phyloP scores from a whole-genome alignment of 2,888 invertebrate species.

The Archips crataeganus region DNA sequence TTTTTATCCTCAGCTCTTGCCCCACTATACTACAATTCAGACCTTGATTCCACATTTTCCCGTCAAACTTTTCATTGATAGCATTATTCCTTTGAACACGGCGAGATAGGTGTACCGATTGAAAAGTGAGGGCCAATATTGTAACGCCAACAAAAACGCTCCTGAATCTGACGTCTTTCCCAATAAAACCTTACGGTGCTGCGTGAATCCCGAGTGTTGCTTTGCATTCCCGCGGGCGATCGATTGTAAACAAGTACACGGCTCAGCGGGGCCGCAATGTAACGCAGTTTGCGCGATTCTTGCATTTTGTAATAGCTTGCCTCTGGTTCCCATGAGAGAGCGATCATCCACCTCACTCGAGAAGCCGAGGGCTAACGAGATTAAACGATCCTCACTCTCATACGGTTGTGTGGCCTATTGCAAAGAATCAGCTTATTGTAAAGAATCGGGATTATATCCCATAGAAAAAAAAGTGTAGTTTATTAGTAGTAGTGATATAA shows the following conservation, averaged over 20 bases:
- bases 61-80: not conserved
- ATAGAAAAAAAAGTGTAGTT: too few species aligned
- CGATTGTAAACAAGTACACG: not conserved
- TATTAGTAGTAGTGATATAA: too few species aligned
- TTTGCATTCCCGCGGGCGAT: not conserved
- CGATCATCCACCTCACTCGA: slow-evolving; percentile 8
- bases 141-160: not conserved
- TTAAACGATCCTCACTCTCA: not conserved
- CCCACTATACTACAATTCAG: not conserved
- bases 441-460: not conserved
- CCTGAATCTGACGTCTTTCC: not conserved
- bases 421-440: not conserved
- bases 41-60: not conserved
- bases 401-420: not conserved
- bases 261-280: not conserved
- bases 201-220: not conserved
- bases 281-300: not conserved
- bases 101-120: not conserved
- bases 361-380: not conserved
- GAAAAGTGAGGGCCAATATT: not conserved
- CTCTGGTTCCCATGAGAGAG: not conserved
- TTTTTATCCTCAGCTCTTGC: not conserved
- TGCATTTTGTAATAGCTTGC: not conserved
- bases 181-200: not conserved
- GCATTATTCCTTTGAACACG: not conserved